Evolutionary conservation across 92 coral and sea anemone species (phyloP), one percentile per base, ranked within the genome.

Genomic region (Blastomussa wellsi): DNA sequence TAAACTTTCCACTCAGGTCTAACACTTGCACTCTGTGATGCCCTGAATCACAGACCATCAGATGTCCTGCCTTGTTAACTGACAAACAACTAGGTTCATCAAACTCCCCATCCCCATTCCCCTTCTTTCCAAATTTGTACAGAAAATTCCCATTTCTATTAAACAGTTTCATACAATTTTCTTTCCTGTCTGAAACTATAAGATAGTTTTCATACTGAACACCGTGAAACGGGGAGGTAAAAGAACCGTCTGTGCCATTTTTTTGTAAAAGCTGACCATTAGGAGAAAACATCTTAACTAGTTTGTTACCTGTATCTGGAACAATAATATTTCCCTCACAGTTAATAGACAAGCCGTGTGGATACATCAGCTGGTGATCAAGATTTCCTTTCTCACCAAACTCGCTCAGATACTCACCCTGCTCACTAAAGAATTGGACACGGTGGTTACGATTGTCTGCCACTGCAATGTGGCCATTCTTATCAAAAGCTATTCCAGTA

Each of bases 51-150:
- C 74, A 79, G 15, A 62, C 73, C 37, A 79, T 44, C 83, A 79
- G 28, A 4, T 59, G 83, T 9, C 73, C 83, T 79, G 74, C 72
- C 74, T 79, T 79, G 83, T 79, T 33, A 19, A 79, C 37, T 36
- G 83, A 62, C 57, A 79, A 47, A 26, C 59, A 39, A 39, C n/a
- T 5, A 12, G 74, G 72, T 20, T 26, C 0, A 44, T 62, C 39
- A 41, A 79, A 79, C 39, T 79, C 73, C 36, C 73, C 52, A 4
- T 62, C 51, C 36, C 82, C 82, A 0, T 53, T 7, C 51, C 83
- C 83, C 15, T 37, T 7, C 26, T 64, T 79, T 19, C 74, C 57
- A 79, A 59, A 79, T 17, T 31, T 26, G 32, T 60, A 35, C 29
- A 62, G 39, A 35, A 79, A 79, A 36, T 33, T 66, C 17, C 72